Evolutionary conservation across 2,113 vertebrate species (phyloP).

Genomic region (Hippocampus guttulatus): DNA sequence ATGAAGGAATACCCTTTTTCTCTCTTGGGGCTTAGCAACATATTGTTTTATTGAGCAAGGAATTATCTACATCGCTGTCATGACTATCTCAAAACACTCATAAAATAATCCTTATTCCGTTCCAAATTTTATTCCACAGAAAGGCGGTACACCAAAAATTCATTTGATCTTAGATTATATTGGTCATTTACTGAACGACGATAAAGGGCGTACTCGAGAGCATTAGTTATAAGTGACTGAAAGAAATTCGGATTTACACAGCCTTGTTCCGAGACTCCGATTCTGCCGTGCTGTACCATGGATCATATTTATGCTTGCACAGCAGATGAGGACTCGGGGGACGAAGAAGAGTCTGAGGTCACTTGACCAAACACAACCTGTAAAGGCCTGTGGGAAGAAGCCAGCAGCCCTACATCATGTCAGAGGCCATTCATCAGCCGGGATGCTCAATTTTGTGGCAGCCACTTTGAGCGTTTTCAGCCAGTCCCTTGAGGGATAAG

Average conservation of each 20-base stretch:
- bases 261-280: constrained; percentile 57
- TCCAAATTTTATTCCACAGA: too few species aligned
- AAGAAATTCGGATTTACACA: constrained; percentile 26
- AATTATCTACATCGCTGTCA: background rate
- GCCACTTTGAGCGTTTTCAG: constrained; percentile 40
- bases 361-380: constrained; percentile 56
- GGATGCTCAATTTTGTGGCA: constrained; percentile 50
- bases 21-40: background rate
- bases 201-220: background rate
- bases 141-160: too few species aligned
- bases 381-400: constrained; percentile 39
- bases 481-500: constrained; percentile 30
- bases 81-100: background rate
- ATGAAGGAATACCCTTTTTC: background rate
- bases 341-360: constrained; percentile 50
- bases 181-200: background rate
- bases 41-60: background rate
- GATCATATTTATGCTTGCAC: constrained; percentile 65
- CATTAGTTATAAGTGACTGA: background rate
- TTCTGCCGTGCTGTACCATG: constrained; percentile 25
- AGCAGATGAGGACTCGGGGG: constrained; percentile 39
- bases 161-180: background rate
- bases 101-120: too few species aligned
- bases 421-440: constrained; percentile 59
- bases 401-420: constrained; percentile 51